Base-by-base conservation (phyloP, 2,113 vertebrate genomes). In the Apteryx owenii region DNA sequence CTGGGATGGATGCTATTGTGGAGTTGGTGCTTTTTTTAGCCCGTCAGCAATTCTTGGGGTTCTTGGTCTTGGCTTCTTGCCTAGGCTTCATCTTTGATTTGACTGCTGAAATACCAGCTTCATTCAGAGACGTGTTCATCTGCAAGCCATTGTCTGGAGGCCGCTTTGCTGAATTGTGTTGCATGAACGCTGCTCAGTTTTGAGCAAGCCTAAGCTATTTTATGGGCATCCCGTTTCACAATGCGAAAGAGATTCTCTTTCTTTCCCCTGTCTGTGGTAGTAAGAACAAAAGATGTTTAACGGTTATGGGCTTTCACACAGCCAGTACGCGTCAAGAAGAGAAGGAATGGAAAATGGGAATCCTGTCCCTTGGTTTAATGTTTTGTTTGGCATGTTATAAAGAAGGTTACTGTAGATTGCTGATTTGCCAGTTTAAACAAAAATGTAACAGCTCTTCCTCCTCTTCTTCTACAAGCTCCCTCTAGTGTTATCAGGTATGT, bases 281-380 rank as follows among this genome's bases (percentile, higher is more conserved):
- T 29, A 91, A 75, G 33, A 51, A 50, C 33, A 75, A 33, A 69
- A 83, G 36, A 29, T 6, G 0, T 58, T 66, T 71, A 65, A 51
- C 22, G 4, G 8, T 73, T 86, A 0, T 0, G 5, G 11, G 70
- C 16, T 64, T 85, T 58, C 36, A 38, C 12, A 84, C 2, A 19
- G 23, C 12, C 75, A 33, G 46, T 9, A 33, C 4, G 19, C 25
- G 36, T 23, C 1, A 89, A 54, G 31, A 86, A 54, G 18, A 62
- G 23, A 71, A 31, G 7, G 15, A 81, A 53, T 56, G 46, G 38
- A 66, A 80, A 71, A 9, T 7, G 20, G 12, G 17, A 58, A 71
- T 48, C 12, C 42, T 60, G 17, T 11, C 13, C 5, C n/a, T 85
- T 70, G n/a, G n/a, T 44, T 53, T 15, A 69, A 38, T 33, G 19